Evolutionary conservation across 2,113 vertebrate species (phyloP).

Genomic region (Neofelis nebulosa): DNA sequence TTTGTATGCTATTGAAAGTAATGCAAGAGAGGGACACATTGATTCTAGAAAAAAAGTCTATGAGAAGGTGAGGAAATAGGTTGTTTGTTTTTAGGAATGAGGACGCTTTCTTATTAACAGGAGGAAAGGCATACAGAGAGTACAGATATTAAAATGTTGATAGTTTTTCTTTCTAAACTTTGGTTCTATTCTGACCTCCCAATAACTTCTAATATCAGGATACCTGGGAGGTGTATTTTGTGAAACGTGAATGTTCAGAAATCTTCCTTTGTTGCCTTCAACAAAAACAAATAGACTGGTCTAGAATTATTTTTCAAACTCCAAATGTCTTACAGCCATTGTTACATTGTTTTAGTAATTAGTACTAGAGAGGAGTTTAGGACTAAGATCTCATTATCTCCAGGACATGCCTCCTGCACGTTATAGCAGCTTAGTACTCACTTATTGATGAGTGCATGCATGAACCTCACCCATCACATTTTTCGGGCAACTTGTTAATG

Average conservation of each 20-base stretch:
- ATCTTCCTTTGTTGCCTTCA: neutral
- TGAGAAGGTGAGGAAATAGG: neutral
- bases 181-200: neutral
- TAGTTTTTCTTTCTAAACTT: neutral
- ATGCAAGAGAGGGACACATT: neutral
- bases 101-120: neutral
- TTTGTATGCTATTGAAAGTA: neutral
- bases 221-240: neutral
- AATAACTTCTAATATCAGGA: neutral
- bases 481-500: conserved; percentile 14
- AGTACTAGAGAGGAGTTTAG: neutral
- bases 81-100: neutral
- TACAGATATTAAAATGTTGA: neutral
- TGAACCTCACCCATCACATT: neutral
- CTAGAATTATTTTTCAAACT: conserved; percentile 8
- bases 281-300: neutral
- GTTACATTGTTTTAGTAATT: neutral
- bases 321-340: neutral
- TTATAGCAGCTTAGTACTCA: neutral
- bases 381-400: neutral
- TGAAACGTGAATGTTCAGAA: neutral
- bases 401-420: neutral
- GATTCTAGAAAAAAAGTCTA: neutral
- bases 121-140: neutral
- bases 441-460: neutral